These are phyloP conservation scores for Hormaphis cornu DNA, from an alignment of 1,140 invertebrate genomes.

Conservation along the genomic window DNA sequence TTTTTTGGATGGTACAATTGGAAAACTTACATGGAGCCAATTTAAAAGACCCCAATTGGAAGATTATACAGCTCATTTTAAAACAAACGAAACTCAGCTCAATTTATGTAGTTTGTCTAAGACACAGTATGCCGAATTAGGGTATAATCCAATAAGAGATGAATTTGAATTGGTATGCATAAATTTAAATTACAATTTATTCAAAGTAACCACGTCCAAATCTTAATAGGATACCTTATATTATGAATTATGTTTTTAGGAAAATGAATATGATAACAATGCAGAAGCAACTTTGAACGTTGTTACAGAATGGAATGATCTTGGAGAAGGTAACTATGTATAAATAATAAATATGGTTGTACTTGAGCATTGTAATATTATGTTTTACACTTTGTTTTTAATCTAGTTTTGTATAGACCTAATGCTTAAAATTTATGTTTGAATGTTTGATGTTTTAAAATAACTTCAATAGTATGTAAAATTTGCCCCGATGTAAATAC, in stretches of 20 bases:
- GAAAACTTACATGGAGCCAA: background rate
- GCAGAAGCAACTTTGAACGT: conserved; percentile 16
- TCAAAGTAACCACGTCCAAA: too few species aligned
- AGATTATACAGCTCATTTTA: conserved; percentile 13
- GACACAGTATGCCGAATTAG: conserved; percentile 21
- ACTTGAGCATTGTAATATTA: background rate
- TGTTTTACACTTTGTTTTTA: too few species aligned
- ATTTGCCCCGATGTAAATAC: too few species aligned
- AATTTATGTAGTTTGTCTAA: conserved; percentile 14
- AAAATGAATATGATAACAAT: conserved; percentile 27
- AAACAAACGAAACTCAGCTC: background rate
- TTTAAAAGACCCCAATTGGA: conserved; percentile 7
- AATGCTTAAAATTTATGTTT: too few species aligned
- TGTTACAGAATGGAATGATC: conserved; percentile 19
- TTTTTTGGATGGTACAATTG: conserved; percentile 20
- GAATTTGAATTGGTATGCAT: conserved; percentile 27
- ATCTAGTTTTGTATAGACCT: too few species aligned
- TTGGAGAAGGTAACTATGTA: conserved; percentile 12
- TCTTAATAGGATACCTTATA: too few species aligned
- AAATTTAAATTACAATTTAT: background rate
- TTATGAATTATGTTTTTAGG: too few species aligned
- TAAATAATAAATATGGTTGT: background rate
- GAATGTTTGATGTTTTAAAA: too few species aligned
- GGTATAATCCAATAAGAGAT: conserved; percentile 14
- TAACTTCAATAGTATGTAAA: too few species aligned